A percentile compares a stretch with the other conserved stretches of the same genome.
Evolutionary conservation across 2,113 vertebrate species (phyloP).

Genomic region (Cyanocitta stelleri): DNA sequence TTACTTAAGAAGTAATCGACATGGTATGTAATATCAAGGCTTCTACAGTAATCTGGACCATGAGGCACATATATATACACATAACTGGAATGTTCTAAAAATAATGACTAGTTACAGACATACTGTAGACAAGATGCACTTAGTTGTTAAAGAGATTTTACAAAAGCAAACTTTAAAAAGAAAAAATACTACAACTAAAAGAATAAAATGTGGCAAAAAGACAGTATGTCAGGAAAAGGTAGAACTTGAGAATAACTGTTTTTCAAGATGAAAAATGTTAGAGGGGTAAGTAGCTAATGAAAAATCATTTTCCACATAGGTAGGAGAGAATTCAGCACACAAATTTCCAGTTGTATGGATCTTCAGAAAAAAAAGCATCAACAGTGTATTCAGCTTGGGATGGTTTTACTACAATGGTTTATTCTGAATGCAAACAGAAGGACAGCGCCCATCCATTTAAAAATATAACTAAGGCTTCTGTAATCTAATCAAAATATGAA

Average conservation of each 20-base stretch:
- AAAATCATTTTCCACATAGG: neutral
- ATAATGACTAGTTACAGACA: neutral
- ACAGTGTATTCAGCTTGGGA: neutral
- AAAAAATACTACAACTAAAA: neutral
- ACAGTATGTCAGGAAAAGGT: neutral
- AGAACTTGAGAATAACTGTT: neutral
- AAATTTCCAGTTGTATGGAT: neutral
- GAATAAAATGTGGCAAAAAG: neutral
- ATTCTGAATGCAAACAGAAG: neutral
- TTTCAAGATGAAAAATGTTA: neutral
- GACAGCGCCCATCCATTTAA: neutral
- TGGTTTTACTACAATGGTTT: neutral
- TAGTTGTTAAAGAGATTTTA: neutral
- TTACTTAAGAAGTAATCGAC: constrained; percentile 13
- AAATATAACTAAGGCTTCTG: neutral
- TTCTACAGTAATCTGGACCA: neutral
- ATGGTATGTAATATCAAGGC: neutral
- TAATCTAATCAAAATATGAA: neutral
- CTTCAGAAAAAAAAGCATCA: neutral
- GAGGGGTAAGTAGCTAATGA: neutral
- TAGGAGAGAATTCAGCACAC: neutral
- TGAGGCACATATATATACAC: neutral
- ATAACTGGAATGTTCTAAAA: neutral
- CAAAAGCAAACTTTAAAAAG: neutral
- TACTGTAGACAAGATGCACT: neutral